phyloP scores from a whole-genome alignment of 2,797 vertebrate genomes.

The Numenius phaeopus region DNA sequence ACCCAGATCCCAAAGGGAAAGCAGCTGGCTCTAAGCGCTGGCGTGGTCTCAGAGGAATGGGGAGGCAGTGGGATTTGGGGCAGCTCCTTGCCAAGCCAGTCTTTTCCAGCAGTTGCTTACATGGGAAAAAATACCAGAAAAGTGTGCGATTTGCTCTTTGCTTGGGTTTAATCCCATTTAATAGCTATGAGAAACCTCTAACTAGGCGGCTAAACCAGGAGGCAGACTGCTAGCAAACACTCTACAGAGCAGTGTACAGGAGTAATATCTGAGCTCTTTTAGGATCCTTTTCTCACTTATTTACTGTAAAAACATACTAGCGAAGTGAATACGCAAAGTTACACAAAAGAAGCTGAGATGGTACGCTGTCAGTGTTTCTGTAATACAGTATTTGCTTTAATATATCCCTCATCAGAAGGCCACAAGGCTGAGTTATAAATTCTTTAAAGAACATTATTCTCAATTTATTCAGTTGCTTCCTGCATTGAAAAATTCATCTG shows the following conservation, averaged over 20 bases:
- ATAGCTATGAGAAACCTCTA: not conserved
- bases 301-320: not conserved
- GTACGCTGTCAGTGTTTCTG: not conserved
- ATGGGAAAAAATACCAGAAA: not conserved
- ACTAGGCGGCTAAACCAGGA: not conserved
- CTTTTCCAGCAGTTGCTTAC: not conserved
- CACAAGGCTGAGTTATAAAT: not conserved
- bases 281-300: not conserved
- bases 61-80: not conserved
- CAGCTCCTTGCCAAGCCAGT: not conserved
- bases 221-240: not conserved
- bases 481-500: not conserved
- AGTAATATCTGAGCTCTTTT: not conserved
- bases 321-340: not conserved
- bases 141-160: not conserved
- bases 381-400: not conserved
- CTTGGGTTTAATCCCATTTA: not conserved
- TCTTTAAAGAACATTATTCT: not conserved
- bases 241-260: not conserved
- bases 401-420: not conserved
- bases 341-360: not conserved
- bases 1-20: not conserved
- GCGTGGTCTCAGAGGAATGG: rapidly evolving
- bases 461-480: not conserved
- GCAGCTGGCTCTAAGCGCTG: not conserved